Conservation (phyloP, 2,888 invertebrate genomes). For the Agrilus mali region DNA sequence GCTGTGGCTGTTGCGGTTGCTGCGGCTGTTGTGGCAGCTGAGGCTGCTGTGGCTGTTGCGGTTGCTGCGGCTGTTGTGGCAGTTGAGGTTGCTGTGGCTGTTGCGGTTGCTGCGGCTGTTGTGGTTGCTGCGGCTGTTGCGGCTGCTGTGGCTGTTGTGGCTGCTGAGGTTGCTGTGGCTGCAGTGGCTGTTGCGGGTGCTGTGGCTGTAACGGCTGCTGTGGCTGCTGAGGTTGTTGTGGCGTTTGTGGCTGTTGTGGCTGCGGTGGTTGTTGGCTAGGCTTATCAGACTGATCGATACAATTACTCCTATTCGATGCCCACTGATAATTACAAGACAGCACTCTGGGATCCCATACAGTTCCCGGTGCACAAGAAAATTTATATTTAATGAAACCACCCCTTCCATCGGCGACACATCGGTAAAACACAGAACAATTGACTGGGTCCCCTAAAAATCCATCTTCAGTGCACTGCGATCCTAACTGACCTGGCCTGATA, state of each 20-base stretch:
- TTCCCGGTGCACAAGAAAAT: conserved; percentile 61
- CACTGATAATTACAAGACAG: conserved; percentile 61
- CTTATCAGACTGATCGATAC: conserved; percentile 16
- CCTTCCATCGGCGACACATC: conserved; percentile 53
- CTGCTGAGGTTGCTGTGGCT: conserved; percentile 9
- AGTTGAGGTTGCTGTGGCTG: conserved; percentile 4
- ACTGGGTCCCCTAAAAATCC: conserved; percentile 50
- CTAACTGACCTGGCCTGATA: neutral
- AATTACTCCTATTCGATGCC: conserved; percentile 26
- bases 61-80: conserved; percentile 17
- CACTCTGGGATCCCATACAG: conserved; percentile 60
- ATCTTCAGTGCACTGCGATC: neutral
- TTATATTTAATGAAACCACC: conserved; percentile 52
- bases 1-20: conserved; percentile 4
- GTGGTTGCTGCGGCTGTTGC: conserved; percentile 2
- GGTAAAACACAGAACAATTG: conserved; percentile 63
- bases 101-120: conserved; percentile 12
- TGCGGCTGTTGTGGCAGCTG: conserved; percentile 17
- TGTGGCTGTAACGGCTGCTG: conserved; percentile 37
- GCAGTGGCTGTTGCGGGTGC: too few species aligned
- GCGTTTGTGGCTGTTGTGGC: conserved; percentile 3
- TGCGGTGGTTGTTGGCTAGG: conserved; percentile 37
- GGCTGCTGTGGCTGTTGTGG: too few species aligned
- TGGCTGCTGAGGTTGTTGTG: conserved; percentile 7
- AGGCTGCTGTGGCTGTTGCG: conserved; percentile 4